Percentiles rank a stretch among this genome's conserved stretches.
Conservation (phyloP, 2,888 invertebrate genomes). For the Chironomus tentans region DNA sequence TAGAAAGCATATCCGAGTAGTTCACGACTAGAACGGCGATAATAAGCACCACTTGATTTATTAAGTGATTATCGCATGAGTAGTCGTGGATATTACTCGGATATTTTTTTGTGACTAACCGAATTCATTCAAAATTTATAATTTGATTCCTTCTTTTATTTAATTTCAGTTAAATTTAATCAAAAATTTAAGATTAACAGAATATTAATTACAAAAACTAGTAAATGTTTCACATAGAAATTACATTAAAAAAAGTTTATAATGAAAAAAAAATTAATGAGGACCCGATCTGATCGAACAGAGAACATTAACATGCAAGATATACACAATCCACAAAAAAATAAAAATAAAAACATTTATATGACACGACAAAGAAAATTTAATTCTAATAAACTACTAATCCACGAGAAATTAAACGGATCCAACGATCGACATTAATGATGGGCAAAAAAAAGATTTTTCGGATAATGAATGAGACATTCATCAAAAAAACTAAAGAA, state of each 20-base stretch:
- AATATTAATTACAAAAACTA: not conserved
- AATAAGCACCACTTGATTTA: too few species aligned
- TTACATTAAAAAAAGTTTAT: not conserved
- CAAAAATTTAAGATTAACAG: not conserved
- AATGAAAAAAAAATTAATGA: not conserved
- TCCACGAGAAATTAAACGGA: too few species aligned
- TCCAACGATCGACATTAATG: too few species aligned
- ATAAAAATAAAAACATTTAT: too few species aligned
- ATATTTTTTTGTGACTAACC: not conserved
- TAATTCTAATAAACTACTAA: too few species aligned
- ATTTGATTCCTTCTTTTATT: conserved; percentile 14
- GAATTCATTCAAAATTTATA: conserved; percentile 7
- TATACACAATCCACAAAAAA: too few species aligned
- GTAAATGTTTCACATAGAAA: conserved; percentile 1
- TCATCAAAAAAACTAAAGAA: not conserved
- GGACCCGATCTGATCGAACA: not conserved
- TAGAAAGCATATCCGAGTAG: too few species aligned
- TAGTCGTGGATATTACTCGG: too few species aligned
- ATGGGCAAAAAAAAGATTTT: too few species aligned
- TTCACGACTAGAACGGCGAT: too few species aligned
- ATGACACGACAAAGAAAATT: too few species aligned
- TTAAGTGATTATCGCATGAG: too few species aligned
- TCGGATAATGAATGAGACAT: not conserved
- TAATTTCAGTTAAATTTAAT: conserved; percentile 25
- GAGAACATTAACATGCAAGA: not conserved